Base-by-base conservation (phyloP, 2,888 invertebrate species). In the Dynastes grantii region DNA sequence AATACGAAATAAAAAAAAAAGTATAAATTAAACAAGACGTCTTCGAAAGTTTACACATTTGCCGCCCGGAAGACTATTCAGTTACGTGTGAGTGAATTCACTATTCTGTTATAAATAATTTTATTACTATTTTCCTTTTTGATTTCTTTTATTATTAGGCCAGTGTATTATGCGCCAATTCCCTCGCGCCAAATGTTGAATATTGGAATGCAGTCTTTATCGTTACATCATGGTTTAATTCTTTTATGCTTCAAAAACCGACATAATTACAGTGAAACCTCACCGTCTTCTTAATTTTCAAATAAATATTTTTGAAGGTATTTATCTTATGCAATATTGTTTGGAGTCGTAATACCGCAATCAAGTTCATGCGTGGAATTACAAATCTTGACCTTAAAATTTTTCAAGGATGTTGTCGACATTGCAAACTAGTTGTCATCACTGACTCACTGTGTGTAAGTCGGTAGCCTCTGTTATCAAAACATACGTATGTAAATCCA, bases 341-440 rank as follows among this genome's bases (percentile, higher is more conserved):
- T 73, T 61, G 58, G 45, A 73, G 58, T 73, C 73, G 40, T 37
- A 55, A 71, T 32, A 55, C 49, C 22, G 61, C 58, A 61, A 73
- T 73, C 37, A 73, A 73, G 73, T 73, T 73, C 73, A 73, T 73
- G 58, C 73, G 16, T 73, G 58, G 73, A 73, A 73, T 73, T 73
- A 58, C 58, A 73, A 73, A 73, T 73, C 73, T 73, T 73, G 73
- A 73, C 73, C 73, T 73, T 73, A 73, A 73, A 73, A 61, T 37
- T 53, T 32, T 45, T 73, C 73, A 73, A 73, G 73, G 73, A 73
- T 73, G n/a, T 73, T 58, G 61, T 61, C 22, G 73, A 27, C 61
- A 73, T 45, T 58, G 61, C 58, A 61, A 58, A 40, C 58, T 16
- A 58, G 73, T 61, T 73, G 73, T 73, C 61, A 73, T 61, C 58